Conservation (phyloP, 2,797 vertebrate genomes). For the Loriculus beryllinus region DNA sequence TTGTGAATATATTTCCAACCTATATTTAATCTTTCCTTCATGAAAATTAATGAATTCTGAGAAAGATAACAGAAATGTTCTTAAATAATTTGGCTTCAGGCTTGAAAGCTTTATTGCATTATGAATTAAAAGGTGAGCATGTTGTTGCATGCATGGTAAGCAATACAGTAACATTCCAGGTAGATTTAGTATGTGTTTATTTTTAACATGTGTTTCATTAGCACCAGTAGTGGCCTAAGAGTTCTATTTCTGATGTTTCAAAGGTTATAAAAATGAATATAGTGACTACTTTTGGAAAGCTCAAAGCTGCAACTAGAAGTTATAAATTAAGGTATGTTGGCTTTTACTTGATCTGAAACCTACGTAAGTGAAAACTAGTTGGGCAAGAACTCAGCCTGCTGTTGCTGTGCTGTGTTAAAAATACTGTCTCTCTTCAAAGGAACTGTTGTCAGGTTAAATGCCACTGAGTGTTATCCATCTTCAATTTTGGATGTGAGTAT, state of each 20-base stretch:
- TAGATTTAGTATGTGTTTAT: constrained; percentile 19
- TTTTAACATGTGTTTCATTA: neutral
- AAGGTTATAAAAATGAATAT: neutral
- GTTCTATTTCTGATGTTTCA: neutral
- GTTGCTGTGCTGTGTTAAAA: neutral
- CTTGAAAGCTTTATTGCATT: constrained; percentile 44
- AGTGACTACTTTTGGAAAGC: neutral
- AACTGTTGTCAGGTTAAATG: neutral
- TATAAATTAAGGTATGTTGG: neutral
- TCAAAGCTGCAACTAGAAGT: neutral
- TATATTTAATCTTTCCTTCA: constrained; percentile 54
- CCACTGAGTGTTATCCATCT: neutral
- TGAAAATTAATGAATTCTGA: constrained; percentile 40
- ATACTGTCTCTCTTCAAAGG: neutral
- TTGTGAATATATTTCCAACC: constrained; percentile 26
- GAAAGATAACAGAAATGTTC: constrained; percentile 34
- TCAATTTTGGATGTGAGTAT: neutral
- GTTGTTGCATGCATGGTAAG: constrained; percentile 35
- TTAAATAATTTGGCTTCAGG: constrained; percentile 48
- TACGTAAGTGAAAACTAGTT: neutral
- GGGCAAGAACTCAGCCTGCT: neutral
- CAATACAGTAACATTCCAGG: constrained; percentile 25
- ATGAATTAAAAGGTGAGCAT: constrained; percentile 39
- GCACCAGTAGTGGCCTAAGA: neutral
- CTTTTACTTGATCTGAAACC: neutral